Evolutionary conservation across 1,140 invertebrate species (phyloP), one percentile per base, ranked within the genome.

Genomic region (Diabrotica undecimpunctata): DNA sequence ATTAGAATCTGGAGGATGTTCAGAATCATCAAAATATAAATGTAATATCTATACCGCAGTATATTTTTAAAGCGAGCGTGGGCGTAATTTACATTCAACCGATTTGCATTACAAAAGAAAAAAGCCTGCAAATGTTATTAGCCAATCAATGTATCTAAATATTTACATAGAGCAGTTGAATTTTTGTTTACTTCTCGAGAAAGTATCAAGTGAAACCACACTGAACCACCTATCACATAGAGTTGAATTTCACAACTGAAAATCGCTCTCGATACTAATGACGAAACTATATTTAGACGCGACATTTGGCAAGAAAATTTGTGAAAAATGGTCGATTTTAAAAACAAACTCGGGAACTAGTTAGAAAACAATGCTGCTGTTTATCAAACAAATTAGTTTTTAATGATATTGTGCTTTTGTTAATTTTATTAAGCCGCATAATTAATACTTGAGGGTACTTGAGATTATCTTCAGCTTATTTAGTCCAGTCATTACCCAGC

Each of bases 231-330:
- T 62, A 36, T 35, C 35, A 12, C 41, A 2, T 8, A 46, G n/a
- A 46, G 8, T 10, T 46, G 8, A 46, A 5, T 46, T 46, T 46
- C 41, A 54, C 36, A 39, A 62, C 61, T 62, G 61, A 62, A 62
- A 60, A 60, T 35, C 41, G 41, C 25, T 60, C 58, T 51, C 46
- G 14, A 41, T 54, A 64, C 54, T 53, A 54, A 62, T 54, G 56
- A 62, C 25, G 52, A 51, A 69, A 64, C 66, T 71, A 71, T 67
- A 65, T 67, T 67, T 71, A 71, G 70, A 63, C 39, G 13, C 61
- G 55, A 58, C 55, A 66, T 66, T 71, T 71, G 70, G 70, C 70
- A 71, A 67, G 14, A 57, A 64, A 66, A 65, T 62, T 61, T 55
- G 61, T 68, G 53, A 39, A 62, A 67, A 67, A 64, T 63, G 10